Percentiles rank a stretch among this genome's conserved stretches.
These are phyloP conservation scores for Rhopalosiphum nymphaeae DNA, from an alignment of 2,888 invertebrate genomes.

Conservation along the genomic window DNA sequence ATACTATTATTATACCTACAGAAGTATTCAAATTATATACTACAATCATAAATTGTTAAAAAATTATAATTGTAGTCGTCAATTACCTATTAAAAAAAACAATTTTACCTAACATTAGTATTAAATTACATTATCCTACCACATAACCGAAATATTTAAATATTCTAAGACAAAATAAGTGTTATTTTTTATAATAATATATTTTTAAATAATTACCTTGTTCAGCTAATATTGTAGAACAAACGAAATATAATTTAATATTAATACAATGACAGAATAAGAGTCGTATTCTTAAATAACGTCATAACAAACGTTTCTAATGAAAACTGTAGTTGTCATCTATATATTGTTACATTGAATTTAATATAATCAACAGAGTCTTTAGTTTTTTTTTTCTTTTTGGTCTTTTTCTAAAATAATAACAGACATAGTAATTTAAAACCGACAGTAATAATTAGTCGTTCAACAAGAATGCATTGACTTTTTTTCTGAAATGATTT, in stretches of 20 bases:
- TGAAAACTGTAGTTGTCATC: background rate
- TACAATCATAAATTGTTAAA: background rate
- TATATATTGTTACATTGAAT: background rate
- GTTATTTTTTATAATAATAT: background rate
- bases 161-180: background rate
- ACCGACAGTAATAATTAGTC: background rate
- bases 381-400: background rate
- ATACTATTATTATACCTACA: background rate
- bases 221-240: background rate
- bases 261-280: background rate
- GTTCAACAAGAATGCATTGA: background rate
- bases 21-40: background rate
- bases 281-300: background rate
- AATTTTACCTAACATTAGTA: background rate
- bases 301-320: conserved; percentile 6
- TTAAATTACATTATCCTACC: background rate
- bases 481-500: background rate
- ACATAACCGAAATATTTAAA: background rate
- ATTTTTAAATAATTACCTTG: background rate
- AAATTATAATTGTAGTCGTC: background rate
- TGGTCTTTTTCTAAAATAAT: background rate
- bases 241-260: background rate
- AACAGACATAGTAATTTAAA: background rate
- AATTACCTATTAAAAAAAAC: background rate
- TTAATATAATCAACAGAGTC: conserved; percentile 1